Evolutionary conservation across 2,113 vertebrate genomes (phyloP), one percentile per base, ranked within the genome.

Genomic region (Lutjanus erythropterus): DNA sequence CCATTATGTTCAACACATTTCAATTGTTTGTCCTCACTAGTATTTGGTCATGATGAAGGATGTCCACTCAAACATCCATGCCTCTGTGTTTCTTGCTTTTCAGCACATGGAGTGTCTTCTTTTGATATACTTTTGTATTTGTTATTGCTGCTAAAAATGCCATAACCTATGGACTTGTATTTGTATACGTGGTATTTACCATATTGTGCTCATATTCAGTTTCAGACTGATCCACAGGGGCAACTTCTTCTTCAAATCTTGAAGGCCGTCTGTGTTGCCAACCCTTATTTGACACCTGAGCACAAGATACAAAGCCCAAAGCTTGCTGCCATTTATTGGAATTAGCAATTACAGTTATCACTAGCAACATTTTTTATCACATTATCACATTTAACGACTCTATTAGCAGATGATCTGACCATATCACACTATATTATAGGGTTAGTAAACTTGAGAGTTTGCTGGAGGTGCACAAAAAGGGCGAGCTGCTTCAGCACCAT

Each of bases 141-240:
- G 77, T 91, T 88, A 84, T 87, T 92, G 90, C 92, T 94, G 93
- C 91, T 92, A 91, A 82, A 81, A 78, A 83, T 84, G 87, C 91
- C 87, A 90, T 90, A 87, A 86, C 68, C 55, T 71, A 58, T 84
- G 87, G 67, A 89, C 41, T 69, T 88, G 42, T 84, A 81, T 85
- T 85, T 86, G 65, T 33, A 65, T 71, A 66, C 59, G 53, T 39
- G 55, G 35, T 84, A 49, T 75, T 76, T 18, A 81, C 80, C 74
- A 78, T 59, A 8, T 49, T 33, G 60, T 81, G 88, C 86, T 89
- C 65, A 3, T 47, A 25, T 75, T 61, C 23, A 15, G 25, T 61
- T 76, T 71, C 44, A 62, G 83, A 79, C 81, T 73, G 74, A 61
- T 7, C 53, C 58, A 60, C 77, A 58, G 37, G 69, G 53, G 66